These are phyloP conservation scores for Colletes collaris DNA, from an alignment of 2,888 invertebrate genomes.

Conservation along the genomic window DNA sequence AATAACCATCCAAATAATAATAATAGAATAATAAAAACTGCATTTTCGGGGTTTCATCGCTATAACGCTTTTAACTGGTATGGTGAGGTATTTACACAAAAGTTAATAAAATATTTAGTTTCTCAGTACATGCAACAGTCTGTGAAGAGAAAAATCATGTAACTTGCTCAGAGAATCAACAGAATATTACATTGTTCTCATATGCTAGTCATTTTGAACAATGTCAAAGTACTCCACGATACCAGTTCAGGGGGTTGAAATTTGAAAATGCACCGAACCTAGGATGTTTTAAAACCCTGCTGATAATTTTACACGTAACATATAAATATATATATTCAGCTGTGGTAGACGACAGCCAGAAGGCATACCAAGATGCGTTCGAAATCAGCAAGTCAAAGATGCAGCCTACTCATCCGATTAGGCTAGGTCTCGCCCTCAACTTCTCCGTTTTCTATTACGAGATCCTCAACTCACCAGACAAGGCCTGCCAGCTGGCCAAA, in stretches of 20 bases:
- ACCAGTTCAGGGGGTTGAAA: background rate
- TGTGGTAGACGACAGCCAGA: constrained; percentile 97
- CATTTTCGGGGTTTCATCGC: too few relatives aligned
- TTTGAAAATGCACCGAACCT: too few relatives aligned
- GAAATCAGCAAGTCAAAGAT: constrained; percentile 98
- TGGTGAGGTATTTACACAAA: too few relatives aligned
- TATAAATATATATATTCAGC: constrained; percentile 84
- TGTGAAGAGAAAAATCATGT: too few relatives aligned
- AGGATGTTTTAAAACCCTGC: background rate
- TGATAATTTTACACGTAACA: constrained; percentile 56
- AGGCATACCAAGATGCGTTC: constrained; percentile 98
- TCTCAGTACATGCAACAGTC: too few relatives aligned
- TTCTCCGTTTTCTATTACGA: constrained; percentile 93
- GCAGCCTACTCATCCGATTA: constrained; percentile 99
- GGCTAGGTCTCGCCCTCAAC: constrained; percentile 97
- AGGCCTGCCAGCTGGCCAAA: constrained; percentile 87
- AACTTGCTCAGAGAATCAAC: too few relatives aligned
- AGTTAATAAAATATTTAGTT: too few relatives aligned
- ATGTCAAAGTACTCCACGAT: background rate
- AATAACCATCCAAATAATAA: too few relatives aligned
- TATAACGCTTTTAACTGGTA: too few relatives aligned
- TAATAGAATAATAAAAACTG: too few relatives aligned
- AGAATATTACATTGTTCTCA: too few relatives aligned
- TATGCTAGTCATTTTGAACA: background rate
- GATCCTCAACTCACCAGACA: constrained; percentile 88